Evolutionary conservation across 2,113 vertebrate genomes (phyloP), one percentile per base, ranked within the genome.

Genomic region (Rutilus rutilus): DNA sequence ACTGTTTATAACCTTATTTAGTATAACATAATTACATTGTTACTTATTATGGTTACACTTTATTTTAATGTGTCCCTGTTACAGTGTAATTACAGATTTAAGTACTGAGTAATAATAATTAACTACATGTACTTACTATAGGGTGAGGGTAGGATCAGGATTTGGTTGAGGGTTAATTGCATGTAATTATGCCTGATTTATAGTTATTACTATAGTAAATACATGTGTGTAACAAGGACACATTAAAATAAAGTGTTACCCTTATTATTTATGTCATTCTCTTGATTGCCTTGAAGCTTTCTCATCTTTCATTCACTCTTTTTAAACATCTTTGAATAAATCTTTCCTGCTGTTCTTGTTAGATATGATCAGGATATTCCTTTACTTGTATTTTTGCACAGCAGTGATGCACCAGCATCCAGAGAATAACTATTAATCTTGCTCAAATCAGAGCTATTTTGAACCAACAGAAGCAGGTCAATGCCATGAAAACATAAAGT

Each of bases 371-470:
- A 62, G 89, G 91, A 91, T 93, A 86, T 92, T 93, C 90, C 87
- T 83, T 87, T 88, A 87, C 87, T 86, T 77, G 82, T 84, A 86
- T 83, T 82, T 87, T 90, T 84, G 91, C 89, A 92, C 78, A 88
- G 90, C 90, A 86, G 78, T 84, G 86, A 86, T 88, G 73, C 85
- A 85, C 90, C 52, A 87, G 69, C 78, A 83, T 59, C 88, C 85
- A 86, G 84, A 78, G 62, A 89, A 86, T 92, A 45, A 85, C 90
- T 91, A 95, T 94, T 93, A 87, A 95, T 95, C 94, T 93, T 93
- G 90, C 86, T 94, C 93, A 91, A 90, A 93, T 93, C 90, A 92
- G 92, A 93, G 93, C 93, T 95, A 94, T 95, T 95, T 94, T 94
- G 92, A 94, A 92, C 85, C 88, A 90, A 86, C 73, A 92, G 93